Evolutionary conservation across 2,113 vertebrate species (phyloP), one percentile per base, ranked within the genome.

Genomic region (Anarrhichthys ocellatus): DNA sequence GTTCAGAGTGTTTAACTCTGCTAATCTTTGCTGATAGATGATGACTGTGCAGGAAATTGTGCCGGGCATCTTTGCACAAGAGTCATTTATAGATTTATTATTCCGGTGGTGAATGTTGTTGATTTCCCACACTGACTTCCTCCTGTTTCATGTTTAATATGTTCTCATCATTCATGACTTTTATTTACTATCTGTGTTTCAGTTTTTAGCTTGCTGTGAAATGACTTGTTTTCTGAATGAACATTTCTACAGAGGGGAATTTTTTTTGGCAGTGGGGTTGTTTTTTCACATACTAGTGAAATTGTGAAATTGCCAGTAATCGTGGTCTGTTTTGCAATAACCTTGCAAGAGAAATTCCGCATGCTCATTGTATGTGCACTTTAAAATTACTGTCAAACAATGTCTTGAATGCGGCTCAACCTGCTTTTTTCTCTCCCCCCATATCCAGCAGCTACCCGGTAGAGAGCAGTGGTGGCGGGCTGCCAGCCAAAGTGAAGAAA

Each of bases 401-500:
- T 36, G 18, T 75, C 44, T 58, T 7, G 9, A 13, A 20, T 63
- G 5, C 59, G 36, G 1, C 46, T 84, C n/a, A 83, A 63, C 27
- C 5, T 15, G 2, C 20, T 6, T 22, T 54, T 34, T 62, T 29
- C 61, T 27, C 4, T 9, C 5, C 7, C 1, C 6, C 2, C 4
- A n/a, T 73, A 0, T 85, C 14, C 84, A 89, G 76, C 89, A 96
- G 87, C 83, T 96, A 94, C 84, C 92, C 92, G 3, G 93, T 94
- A 15, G 95, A 96, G 24, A 81, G 90, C 68, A 88, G 90, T 32
- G 84, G 90, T 59, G 92, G 91, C 2, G 84, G 89, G 54, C 86
- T 94, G 83, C 76, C 93, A 0, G 82, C 85, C 34, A 96, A 93
- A 78, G 58, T 79, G 58, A 95, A 93, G 91, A 94, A 92, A 83